A percentile compares a stretch with the other conserved stretches of the same genome.
phyloP scores from a whole-genome alignment of 2,113 vertebrate genomes.

The Empidonax alnorum region DNA sequence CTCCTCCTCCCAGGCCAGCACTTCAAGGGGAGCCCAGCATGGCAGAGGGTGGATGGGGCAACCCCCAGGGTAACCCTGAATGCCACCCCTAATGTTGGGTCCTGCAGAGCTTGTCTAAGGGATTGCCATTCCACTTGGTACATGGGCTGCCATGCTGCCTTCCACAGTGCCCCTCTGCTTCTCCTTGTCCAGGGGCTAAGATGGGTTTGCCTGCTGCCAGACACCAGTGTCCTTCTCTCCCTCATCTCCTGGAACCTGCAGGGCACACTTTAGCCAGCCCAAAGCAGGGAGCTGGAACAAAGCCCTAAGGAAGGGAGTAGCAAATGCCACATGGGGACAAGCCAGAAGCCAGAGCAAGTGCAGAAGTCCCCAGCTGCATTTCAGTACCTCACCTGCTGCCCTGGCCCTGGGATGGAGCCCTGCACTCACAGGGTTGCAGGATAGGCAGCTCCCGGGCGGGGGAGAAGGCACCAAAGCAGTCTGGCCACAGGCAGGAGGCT shows the following conservation, averaged over 20 bases:
- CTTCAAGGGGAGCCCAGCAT: not conserved
- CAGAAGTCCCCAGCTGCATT: not conserved
- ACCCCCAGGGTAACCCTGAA: not conserved
- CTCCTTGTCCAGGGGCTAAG: not conserved
- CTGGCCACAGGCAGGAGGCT: not conserved
- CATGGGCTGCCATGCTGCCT: not conserved
- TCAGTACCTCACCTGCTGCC: not conserved
- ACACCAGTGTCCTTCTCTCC: not conserved
- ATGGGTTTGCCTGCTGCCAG: not conserved
- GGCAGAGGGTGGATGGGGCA: not conserved
- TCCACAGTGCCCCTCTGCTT: not conserved
- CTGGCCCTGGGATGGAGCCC: not conserved
- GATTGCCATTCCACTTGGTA: not conserved
- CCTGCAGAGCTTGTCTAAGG: not conserved
- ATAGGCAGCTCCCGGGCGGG: not conserved
- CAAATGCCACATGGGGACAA: accelerated
- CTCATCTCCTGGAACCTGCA: not conserved
- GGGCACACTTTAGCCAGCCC: not conserved
- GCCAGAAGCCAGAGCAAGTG: not conserved
- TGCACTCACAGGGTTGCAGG: not conserved
- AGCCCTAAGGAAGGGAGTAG: not conserved
- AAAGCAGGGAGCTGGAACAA: not conserved
- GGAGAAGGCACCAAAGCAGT: accelerated
- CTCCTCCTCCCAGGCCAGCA: not conserved
- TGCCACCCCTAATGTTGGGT: not conserved